Percentiles rank a stretch among this genome's conserved stretches.
These are phyloP conservation scores for Tolypeutes matacus DNA, from an alignment of 2,797 vertebrate genomes.

Conservation along the genomic window DNA sequence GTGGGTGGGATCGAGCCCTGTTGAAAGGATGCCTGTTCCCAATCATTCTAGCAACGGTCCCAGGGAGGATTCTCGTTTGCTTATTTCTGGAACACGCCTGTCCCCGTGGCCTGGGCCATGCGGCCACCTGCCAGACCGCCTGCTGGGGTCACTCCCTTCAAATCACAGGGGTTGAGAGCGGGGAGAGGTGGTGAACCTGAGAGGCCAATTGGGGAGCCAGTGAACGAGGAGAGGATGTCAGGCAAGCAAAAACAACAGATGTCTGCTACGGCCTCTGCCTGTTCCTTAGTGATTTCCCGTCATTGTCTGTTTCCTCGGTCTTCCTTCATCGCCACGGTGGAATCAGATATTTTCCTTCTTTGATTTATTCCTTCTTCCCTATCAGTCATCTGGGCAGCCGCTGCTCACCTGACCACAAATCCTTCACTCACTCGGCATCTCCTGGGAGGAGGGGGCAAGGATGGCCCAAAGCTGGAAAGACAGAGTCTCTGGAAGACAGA, in stretches of 20 bases:
- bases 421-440: neutral
- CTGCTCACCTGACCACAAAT: neutral
- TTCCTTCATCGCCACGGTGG: neutral
- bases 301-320: neutral
- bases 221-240: no score
- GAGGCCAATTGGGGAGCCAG: neutral
- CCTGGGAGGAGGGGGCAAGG: neutral
- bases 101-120: neutral
- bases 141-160: neutral
- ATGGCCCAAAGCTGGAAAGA: neutral
- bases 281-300: neutral
- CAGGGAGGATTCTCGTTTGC: neutral
- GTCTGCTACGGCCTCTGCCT: neutral
- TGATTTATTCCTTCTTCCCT: neutral
- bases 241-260: neutral
- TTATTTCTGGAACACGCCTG: neutral
- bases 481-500: neutral
- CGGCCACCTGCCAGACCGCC: neutral
- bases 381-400: fast-evolving
- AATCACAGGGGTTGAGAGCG: neutral
- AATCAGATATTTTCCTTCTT: neutral
- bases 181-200: neutral
- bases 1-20: no score
- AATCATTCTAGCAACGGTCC: neutral
- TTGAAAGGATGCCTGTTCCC: neutral